phyloP scores from a whole-genome alignment of 2,888 invertebrate genomes.

The Drosophila meridionalis region DNA sequence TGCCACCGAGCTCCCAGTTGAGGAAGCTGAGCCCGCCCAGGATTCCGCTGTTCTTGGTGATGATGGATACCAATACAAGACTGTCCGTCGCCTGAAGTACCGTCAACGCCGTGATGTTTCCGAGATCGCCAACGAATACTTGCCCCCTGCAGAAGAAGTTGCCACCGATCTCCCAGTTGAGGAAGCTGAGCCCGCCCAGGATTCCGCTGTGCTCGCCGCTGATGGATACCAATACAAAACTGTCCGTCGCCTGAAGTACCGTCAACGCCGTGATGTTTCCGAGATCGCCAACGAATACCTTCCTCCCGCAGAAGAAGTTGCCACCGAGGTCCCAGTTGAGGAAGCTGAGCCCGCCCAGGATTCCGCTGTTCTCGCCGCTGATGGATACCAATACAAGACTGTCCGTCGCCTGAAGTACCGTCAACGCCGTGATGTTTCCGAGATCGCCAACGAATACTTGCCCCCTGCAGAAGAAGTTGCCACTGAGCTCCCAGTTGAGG shows the following conservation, averaged over 20 bases:
- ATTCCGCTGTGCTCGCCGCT: slow-evolving; percentile 47
- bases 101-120: slow-evolving; percentile 39
- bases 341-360: slow-evolving; percentile 50
- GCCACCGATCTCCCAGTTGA: slow-evolving; percentile 13
- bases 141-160: slow-evolving; percentile 32
- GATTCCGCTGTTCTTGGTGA: slow-evolving; percentile 24
- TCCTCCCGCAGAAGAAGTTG: slow-evolving; percentile 56
- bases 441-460: slow-evolving; percentile 66
- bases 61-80: slow-evolving; percentile 35
- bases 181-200: slow-evolving; percentile 30
- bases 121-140: slow-evolving; percentile 32
- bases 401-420: slow-evolving; percentile 73
- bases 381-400: slow-evolving; percentile 81
- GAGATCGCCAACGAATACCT: slow-evolving; percentile 58
- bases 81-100: slow-evolving; percentile 36
- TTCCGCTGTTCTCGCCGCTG: slow-evolving; percentile 65
- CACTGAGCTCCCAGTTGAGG: slow-evolving; percentile 45
- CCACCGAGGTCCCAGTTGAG: slow-evolving; percentile 29
- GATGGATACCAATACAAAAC: slow-evolving; percentile 63
- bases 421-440: slow-evolving; percentile 77
- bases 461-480: slow-evolving; percentile 60
- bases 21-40: not conserved
- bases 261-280: slow-evolving; percentile 64
- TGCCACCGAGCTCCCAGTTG: not conserved
- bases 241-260: slow-evolving; percentile 59